Percentiles rank a stretch among this genome's conserved stretches.
Evolutionary conservation across 2,888 invertebrate genomes (phyloP).

Genomic region (Stenchaetothrips biformis): DNA sequence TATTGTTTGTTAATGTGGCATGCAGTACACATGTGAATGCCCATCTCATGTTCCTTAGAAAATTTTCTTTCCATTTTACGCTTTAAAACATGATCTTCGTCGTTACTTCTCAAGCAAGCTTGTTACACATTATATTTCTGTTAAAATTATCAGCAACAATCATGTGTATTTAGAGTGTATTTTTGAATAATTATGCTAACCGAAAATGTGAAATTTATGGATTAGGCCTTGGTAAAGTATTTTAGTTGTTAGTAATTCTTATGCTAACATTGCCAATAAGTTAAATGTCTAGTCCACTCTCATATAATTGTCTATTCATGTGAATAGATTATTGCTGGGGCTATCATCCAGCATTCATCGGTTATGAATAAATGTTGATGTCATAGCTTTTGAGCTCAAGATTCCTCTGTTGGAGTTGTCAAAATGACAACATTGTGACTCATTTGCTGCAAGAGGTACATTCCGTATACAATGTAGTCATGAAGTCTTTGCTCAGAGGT

Average conservation of each 20-base stretch:
- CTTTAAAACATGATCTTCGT: background rate
- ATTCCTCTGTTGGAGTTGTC: too few species aligned
- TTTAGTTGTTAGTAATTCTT: slow-evolving; percentile 22
- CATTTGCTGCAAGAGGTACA: too few species aligned
- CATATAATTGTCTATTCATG: background rate
- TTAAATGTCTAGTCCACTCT: slow-evolving; percentile 16
- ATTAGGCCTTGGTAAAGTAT: background rate
- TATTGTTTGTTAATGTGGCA: background rate
- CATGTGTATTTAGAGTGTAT: background rate
- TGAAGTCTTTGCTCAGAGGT: too few species aligned
- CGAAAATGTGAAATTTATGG: background rate
- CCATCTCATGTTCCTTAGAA: background rate
- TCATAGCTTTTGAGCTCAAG: too few species aligned
- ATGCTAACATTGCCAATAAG: slow-evolving; percentile 23
- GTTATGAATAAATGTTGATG: too few species aligned
- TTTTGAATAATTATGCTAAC: background rate
- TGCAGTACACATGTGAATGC: background rate
- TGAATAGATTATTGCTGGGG: background rate
- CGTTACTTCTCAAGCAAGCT: too few species aligned
- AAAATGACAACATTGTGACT: too few species aligned
- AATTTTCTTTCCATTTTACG: background rate
- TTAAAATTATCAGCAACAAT: background rate
- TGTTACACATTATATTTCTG: too few species aligned
- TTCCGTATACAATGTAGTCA: too few species aligned
- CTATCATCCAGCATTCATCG: too few species aligned